Evolutionary conservation across 2,888 invertebrate species (phyloP).

Genomic region (Pseudanteris insignis): DNA sequence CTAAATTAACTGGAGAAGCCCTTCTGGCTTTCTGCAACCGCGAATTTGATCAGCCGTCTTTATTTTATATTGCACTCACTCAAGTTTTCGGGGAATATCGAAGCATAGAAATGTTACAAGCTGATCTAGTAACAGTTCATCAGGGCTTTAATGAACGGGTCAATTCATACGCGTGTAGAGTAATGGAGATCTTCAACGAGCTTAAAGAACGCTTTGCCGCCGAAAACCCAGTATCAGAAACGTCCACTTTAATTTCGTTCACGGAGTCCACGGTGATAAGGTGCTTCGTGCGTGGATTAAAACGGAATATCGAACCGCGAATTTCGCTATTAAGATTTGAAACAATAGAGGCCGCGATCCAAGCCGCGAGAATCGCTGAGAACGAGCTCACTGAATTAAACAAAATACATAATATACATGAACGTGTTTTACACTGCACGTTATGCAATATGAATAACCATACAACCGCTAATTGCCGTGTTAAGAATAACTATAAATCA

Average conservation of each 20-base stretch:
- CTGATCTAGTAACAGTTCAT: background rate
- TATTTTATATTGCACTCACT: too few relatives aligned
- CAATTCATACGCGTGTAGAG: slow-evolving; percentile 4
- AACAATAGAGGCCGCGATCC: background rate
- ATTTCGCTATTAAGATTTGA: background rate
- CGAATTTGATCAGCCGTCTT: too few relatives aligned
- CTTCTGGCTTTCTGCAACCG: too few relatives aligned
- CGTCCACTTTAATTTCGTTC: background rate
- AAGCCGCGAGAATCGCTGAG: background rate
- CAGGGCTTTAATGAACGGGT: background rate
- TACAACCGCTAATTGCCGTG: too few relatives aligned
- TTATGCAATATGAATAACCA: too few relatives aligned
- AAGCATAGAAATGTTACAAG: background rate
- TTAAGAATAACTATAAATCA: too few relatives aligned
- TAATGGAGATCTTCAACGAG: background rate
- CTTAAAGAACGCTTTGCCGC: slow-evolving; percentile 2
- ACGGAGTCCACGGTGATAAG: background rate
- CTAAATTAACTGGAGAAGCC: too few relatives aligned
- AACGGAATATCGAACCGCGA: slow-evolving; percentile 6
- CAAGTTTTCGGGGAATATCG: too few relatives aligned
- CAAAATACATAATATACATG: background rate
- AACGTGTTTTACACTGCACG: background rate
- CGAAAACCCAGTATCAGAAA: background rate
- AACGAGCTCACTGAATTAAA: background rate
- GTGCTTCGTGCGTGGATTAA: slow-evolving; percentile 11